Evolutionary conservation across 2,113 vertebrate genomes (phyloP), one percentile per base, ranked within the genome.

Genomic region (Anoplopoma fimbria): DNA sequence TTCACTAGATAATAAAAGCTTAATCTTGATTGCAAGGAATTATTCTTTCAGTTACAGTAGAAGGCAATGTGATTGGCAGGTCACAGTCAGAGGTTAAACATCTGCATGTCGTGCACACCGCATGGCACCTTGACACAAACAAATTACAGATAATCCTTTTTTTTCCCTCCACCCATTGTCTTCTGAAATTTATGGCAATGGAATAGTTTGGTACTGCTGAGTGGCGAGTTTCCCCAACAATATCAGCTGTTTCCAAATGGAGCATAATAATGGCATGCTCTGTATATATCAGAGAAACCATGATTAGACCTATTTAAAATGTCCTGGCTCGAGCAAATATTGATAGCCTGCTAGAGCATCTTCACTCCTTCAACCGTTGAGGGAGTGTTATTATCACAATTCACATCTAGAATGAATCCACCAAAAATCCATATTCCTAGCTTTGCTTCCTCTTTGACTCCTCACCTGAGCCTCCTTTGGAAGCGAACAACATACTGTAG

Each of bases 321-420:
- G 69, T 86, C 83, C 81, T 75, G 74, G 81, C 82, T 86, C 75
- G 63, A 81, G 73, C 40, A 88, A 90, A 87, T 92, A 91, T 83
- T 89, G 86, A 94, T 81, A 86, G 65, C 83, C 82, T 64, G 77
- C 69, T 67, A 53, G 34, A 89, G 83, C 34, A 67, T 89, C 58
- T 87, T 82, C 76, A 68, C 70, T 77, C 27, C 38, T 51, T 83
- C 19, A 75, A 88, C 68, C 60, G 2, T 47, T 2, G 4, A 76
- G 77, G 65, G 80, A 75, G 75, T 72, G 69, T 88, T 88, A 87
- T 88, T 85, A 90, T 88, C 79, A 86, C 81, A 85, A 87, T 83
- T 90, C 69, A 87, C 86, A 70, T 83, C 79, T 27, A 25, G 63
- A 91, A 86, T 80, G 61, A 77, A 74, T 79, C 69, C 21, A 69